These are phyloP conservation scores for Zaprionus africanus DNA, from an alignment of 1,140 invertebrate species.

Conservation along the genomic window DNA sequence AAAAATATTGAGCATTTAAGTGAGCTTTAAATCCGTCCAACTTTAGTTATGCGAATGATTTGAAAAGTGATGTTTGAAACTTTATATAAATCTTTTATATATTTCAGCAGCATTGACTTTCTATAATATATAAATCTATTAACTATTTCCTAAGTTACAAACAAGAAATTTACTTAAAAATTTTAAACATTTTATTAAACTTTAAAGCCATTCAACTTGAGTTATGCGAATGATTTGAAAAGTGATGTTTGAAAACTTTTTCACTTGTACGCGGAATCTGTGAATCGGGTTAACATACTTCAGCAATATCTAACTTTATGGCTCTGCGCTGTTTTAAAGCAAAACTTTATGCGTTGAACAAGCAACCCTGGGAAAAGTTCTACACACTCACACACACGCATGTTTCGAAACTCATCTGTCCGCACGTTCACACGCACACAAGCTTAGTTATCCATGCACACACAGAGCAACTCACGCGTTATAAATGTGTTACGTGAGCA, in stretches of 20 bases:
- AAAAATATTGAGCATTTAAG: too few relatives aligned
- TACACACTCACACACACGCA: not conserved
- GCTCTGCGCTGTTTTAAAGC: conserved; percentile 40
- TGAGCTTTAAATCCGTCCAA: too few relatives aligned
- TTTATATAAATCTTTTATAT: too few relatives aligned
- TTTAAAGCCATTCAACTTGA: not conserved
- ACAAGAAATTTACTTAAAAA: too few relatives aligned
- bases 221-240: not conserved
- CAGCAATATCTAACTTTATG: conserved; percentile 1
- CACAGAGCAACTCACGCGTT: conserved; percentile 60
- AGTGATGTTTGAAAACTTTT: not conserved
- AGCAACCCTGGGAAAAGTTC: conserved; percentile 62
- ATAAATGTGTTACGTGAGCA: conserved; percentile 74
- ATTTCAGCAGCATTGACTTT: too few relatives aligned
- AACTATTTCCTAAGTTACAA: not conserved
- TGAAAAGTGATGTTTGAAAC: too few relatives aligned
- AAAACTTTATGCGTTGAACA: conserved; percentile 34
- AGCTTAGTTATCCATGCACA: conserved; percentile 8
- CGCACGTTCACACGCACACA: conserved; percentile 31
- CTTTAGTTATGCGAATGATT: too few relatives aligned
- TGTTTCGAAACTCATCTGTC: conserved; percentile 61
- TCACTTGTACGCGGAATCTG: conserved; percentile 1
- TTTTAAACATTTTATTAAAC: not conserved
- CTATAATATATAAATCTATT: not conserved
- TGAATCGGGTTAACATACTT: not conserved